A percentile compares a stretch with the other conserved stretches of the same genome.
Conservation (phyloP, 2,797 vertebrate species). For the Neomorphus geoffroyi region DNA sequence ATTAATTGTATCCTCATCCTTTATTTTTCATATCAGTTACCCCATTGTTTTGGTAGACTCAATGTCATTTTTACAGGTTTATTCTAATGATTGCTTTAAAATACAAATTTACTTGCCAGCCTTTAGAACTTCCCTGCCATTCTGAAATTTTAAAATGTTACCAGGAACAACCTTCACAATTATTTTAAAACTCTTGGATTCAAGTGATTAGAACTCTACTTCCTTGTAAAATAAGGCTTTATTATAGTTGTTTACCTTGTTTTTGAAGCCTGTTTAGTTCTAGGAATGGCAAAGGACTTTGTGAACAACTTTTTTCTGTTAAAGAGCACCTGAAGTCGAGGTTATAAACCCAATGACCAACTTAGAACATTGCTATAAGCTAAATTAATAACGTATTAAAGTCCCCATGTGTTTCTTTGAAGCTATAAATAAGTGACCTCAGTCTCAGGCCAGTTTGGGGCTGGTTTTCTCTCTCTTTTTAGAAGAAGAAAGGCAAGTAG, state of each 20-base stretch:
- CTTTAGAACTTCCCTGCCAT: background rate
- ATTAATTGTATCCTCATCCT: background rate
- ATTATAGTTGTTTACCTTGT: background rate
- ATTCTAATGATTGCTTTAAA: background rate
- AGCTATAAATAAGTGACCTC: background rate
- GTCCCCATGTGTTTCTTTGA: background rate
- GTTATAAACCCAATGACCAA: background rate
- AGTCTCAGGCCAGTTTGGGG: background rate
- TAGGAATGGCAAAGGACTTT: background rate
- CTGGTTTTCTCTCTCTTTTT: background rate
- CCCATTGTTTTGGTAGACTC: background rate
- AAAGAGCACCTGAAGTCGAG: background rate
- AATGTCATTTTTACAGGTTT: background rate
- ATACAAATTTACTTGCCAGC: background rate
- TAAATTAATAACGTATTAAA: background rate
- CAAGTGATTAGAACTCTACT: background rate
- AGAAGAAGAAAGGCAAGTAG: background rate
- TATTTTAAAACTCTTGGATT: background rate
- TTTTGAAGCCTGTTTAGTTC: background rate
- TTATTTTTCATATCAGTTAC: background rate
- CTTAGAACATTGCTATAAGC: rapidly evolving
- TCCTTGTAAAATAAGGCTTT: background rate
- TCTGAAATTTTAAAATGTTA: background rate
- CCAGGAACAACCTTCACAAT: background rate
- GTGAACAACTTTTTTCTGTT: background rate